Base-by-base conservation (phyloP, 2,888 invertebrate genomes). In the Xylota segnis region DNA sequence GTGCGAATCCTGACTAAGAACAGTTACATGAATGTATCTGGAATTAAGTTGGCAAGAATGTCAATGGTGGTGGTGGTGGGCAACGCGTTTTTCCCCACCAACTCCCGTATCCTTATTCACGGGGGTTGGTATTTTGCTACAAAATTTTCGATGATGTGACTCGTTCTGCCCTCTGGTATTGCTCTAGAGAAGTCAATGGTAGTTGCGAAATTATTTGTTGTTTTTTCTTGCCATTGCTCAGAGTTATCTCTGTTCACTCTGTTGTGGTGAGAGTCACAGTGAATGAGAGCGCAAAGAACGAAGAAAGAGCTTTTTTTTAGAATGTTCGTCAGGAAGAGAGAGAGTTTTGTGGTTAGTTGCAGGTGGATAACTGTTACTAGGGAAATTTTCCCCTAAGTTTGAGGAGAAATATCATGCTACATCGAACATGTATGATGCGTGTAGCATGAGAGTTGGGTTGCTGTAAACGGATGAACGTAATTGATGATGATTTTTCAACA, bases 1-100 rank as follows among this genome's bases (percentile, higher is more conserved):
- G 89, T 89, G 88, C 88, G 88, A 90, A 90, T 90, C 88, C 88
- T 88, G 88, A 91, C 91, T 91, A 90, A 90, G 89, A 90, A 91
- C 90, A 89, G 89, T 88, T 81, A 71, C 81, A 81, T 76, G 81
- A 76, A 66, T 76, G 81, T 86, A 81, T 86, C 58, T 59, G 54
- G 61, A 76, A 86, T 54, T 68, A 72, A 82, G 82, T 81, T 81
- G 61, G 70, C 74, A 70, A 58, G 70, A 70, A 59, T 82, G 45
- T 77, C 68, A 14, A 66, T 50, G 58, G 27, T 71, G 59, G 59
- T 74, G 72, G 58, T 66, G 32, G 54, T 16, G 12, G 76, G 52
- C 23, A 23, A 47, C 75, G n/a, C n/a, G n/a, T n/a, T n/a, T 81
- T 76, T 76, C 43, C 43, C 61, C 54, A 81, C 50, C 66, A 66